phyloP scores from a whole-genome alignment of 2,113 vertebrate genomes.

The Orycteropus afer region DNA sequence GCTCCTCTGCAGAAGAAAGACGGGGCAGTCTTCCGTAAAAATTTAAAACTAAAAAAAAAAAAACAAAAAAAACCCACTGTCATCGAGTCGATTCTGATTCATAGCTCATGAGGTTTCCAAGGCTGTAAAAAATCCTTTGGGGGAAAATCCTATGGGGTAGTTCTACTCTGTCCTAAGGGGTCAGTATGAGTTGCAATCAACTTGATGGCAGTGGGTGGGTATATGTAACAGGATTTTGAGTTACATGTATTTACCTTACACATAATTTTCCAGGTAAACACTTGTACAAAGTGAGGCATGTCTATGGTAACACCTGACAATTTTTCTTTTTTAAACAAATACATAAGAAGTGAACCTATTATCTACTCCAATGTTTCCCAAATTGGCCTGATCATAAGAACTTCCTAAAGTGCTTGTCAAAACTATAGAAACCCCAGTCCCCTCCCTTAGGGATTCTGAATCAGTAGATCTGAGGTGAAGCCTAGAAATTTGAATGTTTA shows the following conservation, averaged over 20 bases:
- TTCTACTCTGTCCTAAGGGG: too few relatives aligned
- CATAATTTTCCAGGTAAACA: constrained; percentile 31
- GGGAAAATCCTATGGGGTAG: too few relatives aligned
- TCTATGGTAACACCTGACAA: not conserved
- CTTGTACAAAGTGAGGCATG: not conserved
- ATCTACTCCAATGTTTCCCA: constrained; percentile 16
- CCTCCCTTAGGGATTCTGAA: not conserved
- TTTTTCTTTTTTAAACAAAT: not conserved
- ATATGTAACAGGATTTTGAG: not conserved
- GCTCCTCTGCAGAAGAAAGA: too few relatives aligned
- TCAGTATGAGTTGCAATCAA: too few relatives aligned
- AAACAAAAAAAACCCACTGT: too few relatives aligned
- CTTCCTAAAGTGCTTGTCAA: not conserved
- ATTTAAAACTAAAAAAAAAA: too few relatives aligned
- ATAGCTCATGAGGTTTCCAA: too few relatives aligned
- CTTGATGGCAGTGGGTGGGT: too few relatives aligned
- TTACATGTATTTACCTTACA: constrained; percentile 11
- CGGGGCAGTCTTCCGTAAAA: too few relatives aligned
- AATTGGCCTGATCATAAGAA: not conserved
- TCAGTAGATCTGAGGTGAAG: not conserved
- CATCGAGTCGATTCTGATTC: too few relatives aligned
- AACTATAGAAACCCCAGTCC: not conserved
- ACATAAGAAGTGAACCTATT: not conserved
- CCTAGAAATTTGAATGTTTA: constrained; percentile 24
- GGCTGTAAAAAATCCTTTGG: too few relatives aligned